Conservation (phyloP, 2,797 vertebrate species). For the Rhinella marina region DNA sequence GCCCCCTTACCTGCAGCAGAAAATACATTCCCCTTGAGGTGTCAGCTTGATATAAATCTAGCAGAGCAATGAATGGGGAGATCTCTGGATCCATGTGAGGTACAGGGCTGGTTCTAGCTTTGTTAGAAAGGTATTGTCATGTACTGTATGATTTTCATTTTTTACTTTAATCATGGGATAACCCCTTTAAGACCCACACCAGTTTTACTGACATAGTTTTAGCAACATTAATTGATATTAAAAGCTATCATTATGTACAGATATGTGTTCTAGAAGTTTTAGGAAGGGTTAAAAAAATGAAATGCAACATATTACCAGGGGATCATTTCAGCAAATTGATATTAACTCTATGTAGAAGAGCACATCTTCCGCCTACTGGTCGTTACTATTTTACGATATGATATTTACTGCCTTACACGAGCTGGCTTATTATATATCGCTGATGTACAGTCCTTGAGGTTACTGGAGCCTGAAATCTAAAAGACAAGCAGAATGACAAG, state of each 20-base stretch:
- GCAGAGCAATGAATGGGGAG: too few species aligned
- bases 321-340: constrained; percentile 13
- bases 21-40: too few species aligned
- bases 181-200: too few species aligned
- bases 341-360: constrained; percentile 19
- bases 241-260: background rate
- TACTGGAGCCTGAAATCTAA: constrained; percentile 46
- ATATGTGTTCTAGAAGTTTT: background rate
- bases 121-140: too few species aligned
- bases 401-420: constrained; percentile 55
- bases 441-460: constrained; percentile 46
- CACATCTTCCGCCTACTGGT: background rate
- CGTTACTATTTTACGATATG: constrained; percentile 57
- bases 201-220: too few species aligned
- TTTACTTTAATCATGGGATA: too few species aligned
- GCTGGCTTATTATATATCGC: constrained; percentile 44
- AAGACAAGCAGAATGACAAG: constrained; percentile 51
- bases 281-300: background rate
- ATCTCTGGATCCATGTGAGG: too few species aligned
- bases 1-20: too few species aligned
- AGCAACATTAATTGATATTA: too few species aligned
- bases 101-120: too few species aligned
- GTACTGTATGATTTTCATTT: too few species aligned
- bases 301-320: background rate
- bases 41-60: too few species aligned